A percentile compares a stretch with the other conserved stretches of the same genome.
Evolutionary conservation across 1,140 invertebrate genomes (phyloP).

Genomic region (Anoplolepis gracilipes): DNA sequence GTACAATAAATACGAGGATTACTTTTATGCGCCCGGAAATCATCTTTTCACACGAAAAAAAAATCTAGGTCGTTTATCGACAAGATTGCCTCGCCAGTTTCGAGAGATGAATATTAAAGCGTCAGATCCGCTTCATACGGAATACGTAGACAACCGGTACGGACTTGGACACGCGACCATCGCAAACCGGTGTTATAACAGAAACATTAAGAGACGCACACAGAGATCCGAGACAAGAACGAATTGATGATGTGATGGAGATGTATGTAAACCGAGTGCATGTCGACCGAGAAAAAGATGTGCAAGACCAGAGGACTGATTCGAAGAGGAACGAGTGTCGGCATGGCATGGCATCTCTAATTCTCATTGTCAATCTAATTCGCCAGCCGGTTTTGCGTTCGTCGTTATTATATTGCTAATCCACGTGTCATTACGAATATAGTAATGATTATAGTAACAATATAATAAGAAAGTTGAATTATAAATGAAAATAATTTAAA

Average conservation of each 20-base stretch:
- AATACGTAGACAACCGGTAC: too few relatives aligned
- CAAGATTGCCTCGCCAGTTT: slow-evolving; percentile 22
- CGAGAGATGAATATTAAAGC: slow-evolving; percentile 7
- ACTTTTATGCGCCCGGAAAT: neutral
- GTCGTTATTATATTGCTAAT: neutral
- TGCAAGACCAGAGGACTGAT: slow-evolving; percentile 13
- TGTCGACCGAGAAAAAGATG: slow-evolving; percentile 60
- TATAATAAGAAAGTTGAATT: neutral
- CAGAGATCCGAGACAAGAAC: slow-evolving; percentile 24
- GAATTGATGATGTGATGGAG: slow-evolving; percentile 2
- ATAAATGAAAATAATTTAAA: neutral
- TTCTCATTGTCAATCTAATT: slow-evolving; percentile 75
- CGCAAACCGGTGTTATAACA: slow-evolving; percentile 60
- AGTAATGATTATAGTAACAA: slow-evolving; percentile 27
- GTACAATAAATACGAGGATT: neutral
- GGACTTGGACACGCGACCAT: slow-evolving; percentile 70
- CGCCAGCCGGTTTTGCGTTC: slow-evolving; percentile 27
- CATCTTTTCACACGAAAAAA: neutral
- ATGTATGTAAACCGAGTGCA: slow-evolving; percentile 27
- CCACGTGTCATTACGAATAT: neutral
- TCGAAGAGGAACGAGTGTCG: slow-evolving; percentile 49
- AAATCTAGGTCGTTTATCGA: slow-evolving; percentile 27
- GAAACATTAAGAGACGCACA: slow-evolving; percentile 47
- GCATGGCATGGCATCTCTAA: slow-evolving; percentile 71
- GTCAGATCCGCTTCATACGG: neutral